These are phyloP conservation scores for Zeugodacus cucurbitae DNA, from an alignment of 1,140 invertebrate species.

Conservation along the genomic window DNA sequence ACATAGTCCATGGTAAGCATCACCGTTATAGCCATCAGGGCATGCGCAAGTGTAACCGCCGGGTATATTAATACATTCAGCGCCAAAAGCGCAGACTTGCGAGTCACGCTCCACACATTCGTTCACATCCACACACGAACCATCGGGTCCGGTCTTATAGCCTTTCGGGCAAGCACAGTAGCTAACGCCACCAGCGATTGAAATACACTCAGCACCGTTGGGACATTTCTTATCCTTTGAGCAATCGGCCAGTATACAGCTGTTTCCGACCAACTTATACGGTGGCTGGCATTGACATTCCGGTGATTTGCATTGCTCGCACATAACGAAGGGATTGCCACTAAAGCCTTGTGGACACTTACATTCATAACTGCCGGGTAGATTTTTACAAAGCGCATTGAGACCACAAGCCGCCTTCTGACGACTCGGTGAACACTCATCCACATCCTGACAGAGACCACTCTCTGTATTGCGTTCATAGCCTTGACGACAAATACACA, in stretches of 20 bases:
- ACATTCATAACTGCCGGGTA: slow-evolving; percentile 94
- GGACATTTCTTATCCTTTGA: slow-evolving; percentile 81
- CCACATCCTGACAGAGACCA: slow-evolving; percentile 84
- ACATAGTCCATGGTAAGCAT: slow-evolving; percentile 77
- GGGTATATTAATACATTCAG: slow-evolving; percentile 83
- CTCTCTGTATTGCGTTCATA: slow-evolving; percentile 78
- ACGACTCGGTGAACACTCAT: slow-evolving; percentile 83
- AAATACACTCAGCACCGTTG: slow-evolving; percentile 85
- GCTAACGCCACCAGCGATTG: slow-evolving; percentile 88
- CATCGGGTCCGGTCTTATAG: slow-evolving; percentile 77
- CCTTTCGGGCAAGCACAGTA: slow-evolving; percentile 90
- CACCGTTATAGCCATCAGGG: slow-evolving; percentile 78
- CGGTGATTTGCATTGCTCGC: slow-evolving; percentile 85
- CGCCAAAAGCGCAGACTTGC: slow-evolving; percentile 83
- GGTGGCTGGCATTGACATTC: slow-evolving; percentile 88
- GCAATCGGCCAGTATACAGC: slow-evolving; percentile 86
- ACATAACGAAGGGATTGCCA: slow-evolving; percentile 88
- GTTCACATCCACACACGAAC: slow-evolving; percentile 83
- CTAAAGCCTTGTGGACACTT: slow-evolving; percentile 87
- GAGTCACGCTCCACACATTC: slow-evolving; percentile 81
- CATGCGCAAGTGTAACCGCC: slow-evolving; percentile 86
- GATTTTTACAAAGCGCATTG: slow-evolving; percentile 90
- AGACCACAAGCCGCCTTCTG: slow-evolving; percentile 83
- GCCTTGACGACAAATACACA: slow-evolving; percentile 88
- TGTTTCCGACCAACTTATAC: slow-evolving; percentile 83